Conservation (phyloP, 2,888 invertebrate species). For the Drosophila sordidula region DNA sequence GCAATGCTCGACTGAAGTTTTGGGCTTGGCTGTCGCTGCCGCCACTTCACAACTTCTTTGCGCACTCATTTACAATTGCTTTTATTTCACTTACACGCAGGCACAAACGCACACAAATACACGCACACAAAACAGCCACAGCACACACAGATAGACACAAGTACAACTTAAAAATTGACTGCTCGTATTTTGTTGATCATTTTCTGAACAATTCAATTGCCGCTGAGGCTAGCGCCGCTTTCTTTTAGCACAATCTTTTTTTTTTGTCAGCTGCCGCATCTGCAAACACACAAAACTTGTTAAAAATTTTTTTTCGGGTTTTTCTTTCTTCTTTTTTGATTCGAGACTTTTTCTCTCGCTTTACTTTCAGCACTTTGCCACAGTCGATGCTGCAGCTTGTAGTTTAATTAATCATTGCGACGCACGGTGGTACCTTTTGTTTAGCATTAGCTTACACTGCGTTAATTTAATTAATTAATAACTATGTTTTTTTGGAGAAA, state of each 20-base stretch:
- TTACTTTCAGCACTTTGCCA: conserved; percentile 58
- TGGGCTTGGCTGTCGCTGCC: conserved; percentile 79
- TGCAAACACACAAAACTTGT: conserved; percentile 64
- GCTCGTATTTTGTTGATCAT: conserved; percentile 51
- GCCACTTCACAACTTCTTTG: conserved; percentile 57
- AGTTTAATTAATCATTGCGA: conserved; percentile 44
- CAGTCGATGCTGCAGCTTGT: conserved; percentile 45
- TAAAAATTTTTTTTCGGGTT: conserved; percentile 47
- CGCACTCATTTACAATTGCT: conserved; percentile 69
- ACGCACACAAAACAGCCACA: conserved; percentile 30
- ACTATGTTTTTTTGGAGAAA: conserved; percentile 29
- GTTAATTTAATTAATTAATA: conserved; percentile 51
- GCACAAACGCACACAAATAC: conserved; percentile 32
- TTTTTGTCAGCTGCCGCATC: conserved; percentile 39
- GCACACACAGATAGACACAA: conserved; percentile 26
- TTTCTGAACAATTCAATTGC: conserved; percentile 54
- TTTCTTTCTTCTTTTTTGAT: conserved; percentile 26
- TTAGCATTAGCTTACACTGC: conserved; percentile 12
- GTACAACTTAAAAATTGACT: conserved; percentile 55
- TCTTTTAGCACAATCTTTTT: conserved; percentile 56
- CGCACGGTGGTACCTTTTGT: conserved; percentile 22
- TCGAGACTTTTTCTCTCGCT: conserved; percentile 55
- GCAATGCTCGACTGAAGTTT: conserved; percentile 81
- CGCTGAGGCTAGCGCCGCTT: conserved; percentile 40
- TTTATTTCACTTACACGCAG: conserved; percentile 65